Conservation (phyloP, 1,140 invertebrate species). For the Colletes latitarsis region DNA sequence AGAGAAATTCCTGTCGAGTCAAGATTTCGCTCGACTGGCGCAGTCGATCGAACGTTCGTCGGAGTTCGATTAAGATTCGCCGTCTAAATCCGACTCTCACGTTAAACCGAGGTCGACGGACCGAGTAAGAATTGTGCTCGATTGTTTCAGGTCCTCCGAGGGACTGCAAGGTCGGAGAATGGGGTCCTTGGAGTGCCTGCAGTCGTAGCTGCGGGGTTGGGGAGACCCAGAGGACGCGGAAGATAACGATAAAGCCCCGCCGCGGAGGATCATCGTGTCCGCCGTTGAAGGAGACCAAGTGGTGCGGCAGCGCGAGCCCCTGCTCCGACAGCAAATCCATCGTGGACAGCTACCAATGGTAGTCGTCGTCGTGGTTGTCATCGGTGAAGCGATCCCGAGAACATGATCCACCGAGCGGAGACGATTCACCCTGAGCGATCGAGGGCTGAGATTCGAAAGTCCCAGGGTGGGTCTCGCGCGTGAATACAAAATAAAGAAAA, state of each 20-base stretch:
- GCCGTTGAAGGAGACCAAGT: conserved; percentile 90
- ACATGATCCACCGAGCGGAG: conserved; percentile 2
- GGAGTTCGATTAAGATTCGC: background rate
- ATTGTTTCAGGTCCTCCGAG: conserved; percentile 81
- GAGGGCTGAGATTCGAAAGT: background rate
- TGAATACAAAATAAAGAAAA: background rate
- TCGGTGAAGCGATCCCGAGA: conserved; percentile 17
- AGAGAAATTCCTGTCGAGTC: background rate
- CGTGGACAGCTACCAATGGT: conserved; percentile 71
- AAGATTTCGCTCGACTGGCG: no score
- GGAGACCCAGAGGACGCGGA: conserved; percentile 89
- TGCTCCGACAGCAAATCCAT: conserved; percentile 79
- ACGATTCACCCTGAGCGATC: conserved; percentile 18
- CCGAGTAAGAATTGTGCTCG: background rate
- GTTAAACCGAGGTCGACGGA: conserved; percentile 11
- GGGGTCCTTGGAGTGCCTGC: conserved; percentile 93
- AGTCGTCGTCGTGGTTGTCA: conserved; percentile 48
- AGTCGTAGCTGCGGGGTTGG: conserved; percentile 93
- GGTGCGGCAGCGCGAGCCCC: conserved; percentile 90
- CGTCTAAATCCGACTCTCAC: background rate
- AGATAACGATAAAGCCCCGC: conserved; percentile 87
- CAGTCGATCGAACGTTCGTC: background rate
- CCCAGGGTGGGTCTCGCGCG: background rate
- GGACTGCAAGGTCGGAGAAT: conserved; percentile 92
- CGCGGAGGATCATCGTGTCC: conserved; percentile 90